Evolutionary conservation across 2,797 vertebrate genomes (phyloP), one percentile per base, ranked within the genome.

Genomic region (Phylloscopus collybita): DNA sequence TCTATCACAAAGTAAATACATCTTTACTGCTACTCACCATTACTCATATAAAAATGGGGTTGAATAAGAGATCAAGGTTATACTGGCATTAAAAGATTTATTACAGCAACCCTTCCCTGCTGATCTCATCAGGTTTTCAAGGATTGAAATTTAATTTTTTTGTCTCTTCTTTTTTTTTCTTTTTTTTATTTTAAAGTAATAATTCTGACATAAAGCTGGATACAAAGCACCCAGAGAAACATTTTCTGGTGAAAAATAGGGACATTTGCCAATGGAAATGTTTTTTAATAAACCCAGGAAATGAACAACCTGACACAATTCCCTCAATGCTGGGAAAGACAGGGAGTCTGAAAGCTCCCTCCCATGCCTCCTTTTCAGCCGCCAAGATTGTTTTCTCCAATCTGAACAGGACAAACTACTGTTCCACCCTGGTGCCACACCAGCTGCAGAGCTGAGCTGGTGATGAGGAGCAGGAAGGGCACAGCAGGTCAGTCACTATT

Each of bases 91-190:
- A 38, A 72, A 84, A 86, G 30, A 66, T 90, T 79, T 92, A 88
- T 86, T 92, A 75, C 30, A 62, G 40, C 22, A 90, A 80, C 22
- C 6, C 36, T 84, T 90, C 70, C 18, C 27, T 72, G 66, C 29
- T 92, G 72, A 90, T 90, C 93, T 88, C 38, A 93, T 90, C 62
- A 79, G 22, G 66, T 84, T 90, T 79, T 59, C 42, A 94, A 53
- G 32, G 62, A 76, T 17, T 76, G 56, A 81, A 89, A 88, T 69
- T 47, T 89, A 45, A 29, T 74, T 59, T 83, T 71, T 54, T 57
- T 57, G 20, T 44, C 17, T 32, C 9, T 12, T 26, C 30, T 26
- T 2, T 18, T 11, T 18, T 11, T 25, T 44, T 45, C 69, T 64
- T 49, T 27, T 71, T 60, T 36, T 42, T 3, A 0, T 60, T 36